Conservation (phyloP, 2,888 invertebrate species). For the Poecilobothrus nobilitatus region DNA sequence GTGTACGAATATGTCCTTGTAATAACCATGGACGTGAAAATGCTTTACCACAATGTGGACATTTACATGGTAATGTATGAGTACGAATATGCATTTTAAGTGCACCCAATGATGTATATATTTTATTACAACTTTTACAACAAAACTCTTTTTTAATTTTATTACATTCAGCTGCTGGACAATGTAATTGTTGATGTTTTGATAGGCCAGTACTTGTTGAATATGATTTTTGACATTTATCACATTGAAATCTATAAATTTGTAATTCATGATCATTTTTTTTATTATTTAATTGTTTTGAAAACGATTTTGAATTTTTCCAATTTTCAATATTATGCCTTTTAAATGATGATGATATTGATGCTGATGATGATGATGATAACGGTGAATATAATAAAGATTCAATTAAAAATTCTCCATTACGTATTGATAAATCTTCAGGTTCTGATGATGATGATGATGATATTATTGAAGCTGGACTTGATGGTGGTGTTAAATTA, state of each 20-base stretch:
- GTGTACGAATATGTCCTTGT: slow-evolving; percentile 42
- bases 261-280: slow-evolving; percentile 8
- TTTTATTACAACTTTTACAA: slow-evolving; percentile 40
- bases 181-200: slow-evolving; percentile 93
- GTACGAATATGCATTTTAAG: slow-evolving; percentile 44
- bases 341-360: slow-evolving; percentile 10
- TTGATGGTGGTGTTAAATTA: slow-evolving; percentile 38
- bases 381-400: slow-evolving; percentile 29
- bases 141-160: slow-evolving; percentile 68
- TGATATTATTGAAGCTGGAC: slow-evolving; percentile 33
- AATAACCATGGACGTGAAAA: slow-evolving; percentile 42
- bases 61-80: slow-evolving; percentile 42
- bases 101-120: slow-evolving; percentile 40
- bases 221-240: slow-evolving; percentile 88
- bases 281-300: slow-evolving; percentile 8
- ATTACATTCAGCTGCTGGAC: slow-evolving; percentile 73
- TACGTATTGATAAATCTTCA: slow-evolving; percentile 40
- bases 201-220: slow-evolving; percentile 91
- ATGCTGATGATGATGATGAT: slow-evolving; percentile 19
- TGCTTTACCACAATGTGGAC: slow-evolving; percentile 41
- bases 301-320: slow-evolving; percentile 16
- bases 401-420: slow-evolving; percentile 34
- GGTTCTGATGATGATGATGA: slow-evolving; percentile 32
- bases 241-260: slow-evolving; percentile 63
- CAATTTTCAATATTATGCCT: slow-evolving; percentile 12